Base-by-base conservation (phyloP, 2,888 invertebrate species). In the Smittia sp. region DNA sequence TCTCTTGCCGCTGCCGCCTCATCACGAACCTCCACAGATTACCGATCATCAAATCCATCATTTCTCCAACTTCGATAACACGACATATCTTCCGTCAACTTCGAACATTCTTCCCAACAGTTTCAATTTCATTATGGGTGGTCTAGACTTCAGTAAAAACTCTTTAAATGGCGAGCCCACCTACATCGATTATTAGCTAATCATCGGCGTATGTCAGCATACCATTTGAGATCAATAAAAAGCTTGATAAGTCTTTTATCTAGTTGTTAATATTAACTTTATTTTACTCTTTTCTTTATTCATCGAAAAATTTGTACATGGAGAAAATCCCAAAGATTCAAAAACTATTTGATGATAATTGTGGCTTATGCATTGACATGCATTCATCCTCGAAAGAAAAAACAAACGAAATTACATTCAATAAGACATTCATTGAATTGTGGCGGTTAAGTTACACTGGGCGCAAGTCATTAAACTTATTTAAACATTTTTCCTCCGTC, bases 151-250 rank as follows among this genome's bases (percentile, higher is more conserved):
- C 25, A 62, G 62, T 15, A 72, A 72, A 24, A 72, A 72, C n/a
- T 72, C 72, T 7, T 13, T 72, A 7, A 72, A 72, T 62, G 72
- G 72, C 11, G 62, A 72, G 7, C 72, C 72, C 0, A 72, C 72
- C 1, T 72, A 72, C 15, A 72, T 72, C 38, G 72, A 72, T 62
- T 72, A 72, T 15, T 72, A 39, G 39, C 9, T 9, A 15, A 20
- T 32, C 32, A 11, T 4, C 11, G 11, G 20, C 2, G n/a, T n/a
- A n/a, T n/a, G n/a, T n/a, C n/a, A n/a, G n/a, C n/a, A n/a, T n/a
- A n/a, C n/a, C n/a, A n/a, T n/a, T 38, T 38, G 6, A 46, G 2
- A n/a, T n/a, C 6, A 46, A 46, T 46, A 46, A 46, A 46, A 46
- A 7, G 32, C 32, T 32, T 9, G 32, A 32, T 32, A 9, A n/a